Conservation (phyloP, 2,797 vertebrate genomes). For the Macropus fuliginosus region DNA sequence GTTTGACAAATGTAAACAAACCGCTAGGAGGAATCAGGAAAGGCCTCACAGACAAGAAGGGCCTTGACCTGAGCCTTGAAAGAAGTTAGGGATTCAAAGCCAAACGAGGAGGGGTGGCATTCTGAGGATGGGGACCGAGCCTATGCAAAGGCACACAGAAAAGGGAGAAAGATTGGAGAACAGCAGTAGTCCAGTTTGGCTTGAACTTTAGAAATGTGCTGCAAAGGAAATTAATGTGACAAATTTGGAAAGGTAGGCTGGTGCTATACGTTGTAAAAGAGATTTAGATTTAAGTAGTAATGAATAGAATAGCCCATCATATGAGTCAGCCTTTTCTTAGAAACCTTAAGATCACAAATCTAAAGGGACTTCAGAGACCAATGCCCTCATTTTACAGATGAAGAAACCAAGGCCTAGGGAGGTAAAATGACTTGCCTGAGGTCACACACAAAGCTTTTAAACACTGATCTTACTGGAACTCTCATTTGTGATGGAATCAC, state of each 20-base stretch:
- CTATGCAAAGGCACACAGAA: not conserved
- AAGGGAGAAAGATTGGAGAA: not conserved
- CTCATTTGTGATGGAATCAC: not conserved
- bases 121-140: not conserved
- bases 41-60: not conserved
- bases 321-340: not conserved
- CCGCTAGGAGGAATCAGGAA: not conserved
- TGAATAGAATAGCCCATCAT: not conserved
- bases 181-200: not conserved
- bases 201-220: not conserved
- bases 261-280: not conserved
- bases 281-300: not conserved
- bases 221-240: not conserved
- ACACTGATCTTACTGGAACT: not conserved
- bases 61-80: not conserved
- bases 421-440: not conserved
- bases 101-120: not conserved
- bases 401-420: not conserved
- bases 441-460: not conserved
- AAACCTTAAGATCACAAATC: not conserved
- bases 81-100: not conserved
- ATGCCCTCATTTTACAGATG: not conserved
- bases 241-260: not conserved
- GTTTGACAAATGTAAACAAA: not conserved
- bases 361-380: not conserved